Percentiles rank a stretch among this genome's conserved stretches.
Evolutionary conservation across 2,888 invertebrate genomes (phyloP).

Genomic region (Lathronympha strigana): DNA sequence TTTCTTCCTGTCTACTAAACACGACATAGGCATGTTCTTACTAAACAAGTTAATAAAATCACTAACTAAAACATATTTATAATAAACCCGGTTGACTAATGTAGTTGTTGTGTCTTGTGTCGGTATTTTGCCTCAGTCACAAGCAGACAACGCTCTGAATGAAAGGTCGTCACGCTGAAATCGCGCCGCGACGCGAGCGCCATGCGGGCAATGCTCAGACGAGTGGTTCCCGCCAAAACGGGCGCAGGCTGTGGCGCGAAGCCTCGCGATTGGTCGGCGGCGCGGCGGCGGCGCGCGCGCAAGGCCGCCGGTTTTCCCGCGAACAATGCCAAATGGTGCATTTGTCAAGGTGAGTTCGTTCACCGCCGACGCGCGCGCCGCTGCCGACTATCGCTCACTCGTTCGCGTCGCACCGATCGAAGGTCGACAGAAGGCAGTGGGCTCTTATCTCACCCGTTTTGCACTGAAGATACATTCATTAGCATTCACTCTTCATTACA

Average conservation of each 20-base stretch:
- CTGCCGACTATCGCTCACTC: slow-evolving; percentile 69
- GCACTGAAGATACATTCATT: slow-evolving; percentile 71
- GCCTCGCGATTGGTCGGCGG: slow-evolving; percentile 72
- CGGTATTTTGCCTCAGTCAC: slow-evolving; percentile 27
- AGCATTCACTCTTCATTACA: slow-evolving; percentile 69
- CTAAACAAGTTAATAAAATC: neutral
- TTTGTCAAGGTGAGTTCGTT: slow-evolving; percentile 85
- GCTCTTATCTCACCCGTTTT: slow-evolving; percentile 58
- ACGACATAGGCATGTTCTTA: neutral
- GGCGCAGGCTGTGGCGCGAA: slow-evolving; percentile 82
- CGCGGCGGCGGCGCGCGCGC: slow-evolving; percentile 74
- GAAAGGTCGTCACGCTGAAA: slow-evolving; percentile 57
- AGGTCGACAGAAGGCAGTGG: slow-evolving; percentile 77
- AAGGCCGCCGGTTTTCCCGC: slow-evolving; percentile 84
- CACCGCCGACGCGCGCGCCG: slow-evolving; percentile 75
- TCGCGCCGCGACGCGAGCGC: slow-evolving; percentile 53
- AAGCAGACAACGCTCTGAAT: slow-evolving; percentile 40
- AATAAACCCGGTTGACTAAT: neutral
- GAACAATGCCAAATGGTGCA: slow-evolving; percentile 85
- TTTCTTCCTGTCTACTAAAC: neutral
- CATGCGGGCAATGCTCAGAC: slow-evolving; percentile 60
- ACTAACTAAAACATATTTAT: neutral
- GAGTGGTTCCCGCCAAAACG: slow-evolving; percentile 74
- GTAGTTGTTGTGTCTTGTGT: slow-evolving; percentile 3
- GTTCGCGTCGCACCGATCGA: slow-evolving; percentile 70